Conservation (phyloP, 2,888 invertebrate genomes). For the Micropterix aruncella region DNA sequence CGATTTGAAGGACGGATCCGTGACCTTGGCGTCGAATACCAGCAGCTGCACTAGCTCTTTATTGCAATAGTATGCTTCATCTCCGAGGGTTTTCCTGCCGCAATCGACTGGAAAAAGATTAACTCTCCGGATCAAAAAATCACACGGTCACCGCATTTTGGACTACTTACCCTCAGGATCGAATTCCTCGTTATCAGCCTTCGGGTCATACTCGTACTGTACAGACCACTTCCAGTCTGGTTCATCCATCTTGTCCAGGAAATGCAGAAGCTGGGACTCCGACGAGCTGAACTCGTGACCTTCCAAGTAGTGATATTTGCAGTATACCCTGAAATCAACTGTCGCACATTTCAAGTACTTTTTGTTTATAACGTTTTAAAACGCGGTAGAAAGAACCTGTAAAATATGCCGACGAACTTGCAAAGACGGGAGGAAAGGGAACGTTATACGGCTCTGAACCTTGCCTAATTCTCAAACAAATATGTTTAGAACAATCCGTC, state of each 20-base stretch:
- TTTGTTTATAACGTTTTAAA: no score
- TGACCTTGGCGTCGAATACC: constrained; percentile 73
- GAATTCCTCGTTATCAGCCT: constrained; percentile 17
- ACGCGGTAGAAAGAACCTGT: no score
- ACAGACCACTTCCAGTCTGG: constrained; percentile 47
- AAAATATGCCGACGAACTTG: no score
- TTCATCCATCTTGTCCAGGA: constrained; percentile 50
- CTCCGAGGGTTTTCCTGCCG: constrained; percentile 42
- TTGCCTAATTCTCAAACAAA: no score
- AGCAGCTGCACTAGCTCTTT: constrained; percentile 71
- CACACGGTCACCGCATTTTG: neutral
- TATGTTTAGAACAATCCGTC: no score
- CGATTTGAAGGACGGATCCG: constrained; percentile 41
- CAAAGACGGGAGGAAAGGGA: no score
- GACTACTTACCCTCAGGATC: constrained; percentile 17
- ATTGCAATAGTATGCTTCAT: constrained; percentile 71
- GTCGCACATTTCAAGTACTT: neutral
- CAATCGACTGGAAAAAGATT: constrained; percentile 42
- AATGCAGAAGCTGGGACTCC: constrained; percentile 62
- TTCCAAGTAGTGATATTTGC: constrained; percentile 73
- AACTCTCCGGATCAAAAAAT: neutral
- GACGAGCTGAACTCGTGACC: constrained; percentile 59
- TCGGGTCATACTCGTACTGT: constrained; percentile 35
- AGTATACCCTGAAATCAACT: constrained; percentile 54
- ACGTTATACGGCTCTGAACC: no score